Percentiles rank a stretch among this genome's conserved stretches.
These are phyloP conservation scores for Lochmaea capreae DNA, from an alignment of 2,888 invertebrate species.

Conservation along the genomic window DNA sequence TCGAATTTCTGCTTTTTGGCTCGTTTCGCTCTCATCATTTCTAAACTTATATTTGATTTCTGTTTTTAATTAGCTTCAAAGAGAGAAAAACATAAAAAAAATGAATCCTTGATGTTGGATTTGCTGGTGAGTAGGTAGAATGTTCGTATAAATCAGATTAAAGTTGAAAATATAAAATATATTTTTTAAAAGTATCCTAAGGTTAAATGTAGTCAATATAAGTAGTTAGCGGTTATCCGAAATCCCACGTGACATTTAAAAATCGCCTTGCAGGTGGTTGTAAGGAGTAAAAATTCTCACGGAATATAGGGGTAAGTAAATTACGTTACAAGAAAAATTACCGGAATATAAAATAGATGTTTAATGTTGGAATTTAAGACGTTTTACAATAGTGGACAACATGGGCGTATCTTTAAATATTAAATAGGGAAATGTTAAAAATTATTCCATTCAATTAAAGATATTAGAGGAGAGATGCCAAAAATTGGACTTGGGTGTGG, in stretches of 20 bases:
- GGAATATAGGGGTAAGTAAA: slow-evolving; percentile 15
- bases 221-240: too few relatives aligned
- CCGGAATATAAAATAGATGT: background rate
- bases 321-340: background rate
- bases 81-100: background rate
- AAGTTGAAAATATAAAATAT: too few relatives aligned
- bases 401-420: background rate
- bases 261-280: slow-evolving; percentile 4
- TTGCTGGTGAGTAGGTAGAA: too few relatives aligned
- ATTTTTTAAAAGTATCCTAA: too few relatives aligned
- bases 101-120: background rate
- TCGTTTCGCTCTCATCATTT: slow-evolving; percentile 5
- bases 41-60: background rate
- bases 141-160: too few relatives aligned
- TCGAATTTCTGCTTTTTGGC: slow-evolving; percentile 16
- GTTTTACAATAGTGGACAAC: background rate
- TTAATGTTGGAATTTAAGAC: background rate
- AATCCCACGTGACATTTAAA: background rate
- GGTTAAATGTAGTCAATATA: too few relatives aligned
- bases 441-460: too few relatives aligned
- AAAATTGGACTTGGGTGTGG: too few relatives aligned
- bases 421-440: too few relatives aligned
- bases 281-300: slow-evolving; percentile 8
- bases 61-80: slow-evolving; percentile 10
- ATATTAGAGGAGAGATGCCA: too few relatives aligned